These are phyloP conservation scores for Diplolepis rosae DNA, from an alignment of 2,888 invertebrate species.

Conservation along the genomic window DNA sequence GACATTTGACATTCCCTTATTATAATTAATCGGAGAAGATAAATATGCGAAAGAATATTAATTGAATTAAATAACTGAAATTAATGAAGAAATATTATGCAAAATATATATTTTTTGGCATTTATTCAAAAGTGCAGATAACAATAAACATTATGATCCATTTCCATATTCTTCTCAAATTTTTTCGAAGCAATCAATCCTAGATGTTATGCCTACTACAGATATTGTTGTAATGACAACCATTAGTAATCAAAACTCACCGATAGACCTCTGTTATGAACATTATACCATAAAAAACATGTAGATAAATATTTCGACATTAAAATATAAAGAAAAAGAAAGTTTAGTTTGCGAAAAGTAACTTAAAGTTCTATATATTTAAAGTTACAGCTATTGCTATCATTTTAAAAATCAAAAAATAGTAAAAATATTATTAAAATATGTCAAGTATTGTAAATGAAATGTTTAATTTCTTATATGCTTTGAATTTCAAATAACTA, in stretches of 20 bases:
- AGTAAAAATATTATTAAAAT: background rate
- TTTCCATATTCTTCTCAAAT: background rate
- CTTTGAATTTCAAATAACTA: background rate
- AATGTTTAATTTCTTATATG: too few species aligned
- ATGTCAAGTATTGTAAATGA: too few species aligned
- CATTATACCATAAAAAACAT: background rate
- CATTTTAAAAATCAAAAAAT: background rate
- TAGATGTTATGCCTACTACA: background rate
- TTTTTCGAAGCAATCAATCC: background rate
- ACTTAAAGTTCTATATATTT: background rate
- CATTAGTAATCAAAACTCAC: background rate
- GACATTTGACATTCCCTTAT: constrained; percentile 1
- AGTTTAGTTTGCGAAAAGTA: background rate
- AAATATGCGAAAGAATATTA: background rate
- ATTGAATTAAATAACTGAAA: background rate
- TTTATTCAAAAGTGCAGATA: too few species aligned
- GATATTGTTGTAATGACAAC: constrained; percentile 24
- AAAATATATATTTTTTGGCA: too few species aligned
- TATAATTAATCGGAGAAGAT: background rate
- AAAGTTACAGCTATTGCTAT: background rate
- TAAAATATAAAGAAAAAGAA: constrained; percentile 7
- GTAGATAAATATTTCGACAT: background rate
- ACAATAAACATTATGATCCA: background rate
- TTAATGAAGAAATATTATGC: too few species aligned
- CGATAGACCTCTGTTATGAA: constrained; percentile 11